Conservation (phyloP, 2,113 vertebrate genomes). For the Mustela nigripes region DNA sequence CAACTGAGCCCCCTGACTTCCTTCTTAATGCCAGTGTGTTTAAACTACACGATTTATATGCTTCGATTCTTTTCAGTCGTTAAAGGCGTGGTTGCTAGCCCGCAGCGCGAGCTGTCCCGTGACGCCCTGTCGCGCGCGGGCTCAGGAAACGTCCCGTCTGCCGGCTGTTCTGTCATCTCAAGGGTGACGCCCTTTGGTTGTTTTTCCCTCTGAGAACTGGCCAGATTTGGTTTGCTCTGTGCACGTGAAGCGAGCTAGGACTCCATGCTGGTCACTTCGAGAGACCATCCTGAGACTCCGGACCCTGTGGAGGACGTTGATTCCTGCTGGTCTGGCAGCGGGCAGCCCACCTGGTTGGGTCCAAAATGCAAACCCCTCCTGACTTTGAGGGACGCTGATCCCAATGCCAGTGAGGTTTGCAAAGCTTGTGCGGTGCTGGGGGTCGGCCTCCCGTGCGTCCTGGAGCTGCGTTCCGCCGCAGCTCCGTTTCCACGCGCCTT, state of each 20-base stretch:
- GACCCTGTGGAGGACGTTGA: neutral
- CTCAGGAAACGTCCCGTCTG: neutral
- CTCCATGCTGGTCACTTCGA: neutral
- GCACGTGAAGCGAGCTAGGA: neutral
- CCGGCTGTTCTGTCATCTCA: neutral
- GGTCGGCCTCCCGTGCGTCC: rapidly evolving
- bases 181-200: neutral
- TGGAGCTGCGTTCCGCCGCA: rapidly evolving
- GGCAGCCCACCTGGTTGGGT: neutral
- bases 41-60: neutral
- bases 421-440: neutral
- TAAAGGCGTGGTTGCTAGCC: rapidly evolving
- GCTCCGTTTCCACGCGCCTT: neutral
- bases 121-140: rapidly evolving
- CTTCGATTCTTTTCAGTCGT: too few relatives aligned
- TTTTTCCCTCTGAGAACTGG: neutral
- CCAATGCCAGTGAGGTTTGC: neutral
- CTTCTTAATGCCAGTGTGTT: neutral
- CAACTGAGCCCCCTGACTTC: neutral
- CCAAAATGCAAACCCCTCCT: neutral
- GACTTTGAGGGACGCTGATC: neutral
- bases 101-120: rapidly evolving
- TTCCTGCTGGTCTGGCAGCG: neutral
- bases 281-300: rapidly evolving
- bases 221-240: neutral